Percentiles rank a stretch among this genome's conserved stretches.
Evolutionary conservation across 2,888 invertebrate species (phyloP).

Genomic region (Lasioglossum morio): DNA sequence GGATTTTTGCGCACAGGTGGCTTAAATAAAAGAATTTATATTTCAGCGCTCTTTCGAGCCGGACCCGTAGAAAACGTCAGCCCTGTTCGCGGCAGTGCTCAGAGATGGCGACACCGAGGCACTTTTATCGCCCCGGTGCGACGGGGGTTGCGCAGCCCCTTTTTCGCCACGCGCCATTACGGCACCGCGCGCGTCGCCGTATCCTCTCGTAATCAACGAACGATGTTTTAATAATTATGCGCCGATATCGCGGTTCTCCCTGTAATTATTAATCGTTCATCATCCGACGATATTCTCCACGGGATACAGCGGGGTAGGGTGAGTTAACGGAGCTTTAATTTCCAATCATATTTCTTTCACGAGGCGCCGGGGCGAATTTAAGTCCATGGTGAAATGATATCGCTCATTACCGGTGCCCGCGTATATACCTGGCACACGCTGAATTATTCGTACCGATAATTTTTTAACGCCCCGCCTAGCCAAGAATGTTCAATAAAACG

Average conservation of each 20-base stretch:
- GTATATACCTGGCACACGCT: neutral
- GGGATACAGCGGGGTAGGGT: neutral
- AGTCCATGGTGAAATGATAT: neutral
- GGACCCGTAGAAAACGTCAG: constrained; percentile 51
- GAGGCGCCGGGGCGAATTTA: neutral
- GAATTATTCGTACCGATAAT: constrained; percentile 3
- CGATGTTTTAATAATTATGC: constrained; percentile 43
- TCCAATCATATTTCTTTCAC: constrained; percentile 4
- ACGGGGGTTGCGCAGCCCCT: constrained; percentile 53
- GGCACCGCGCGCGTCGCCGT: constrained; percentile 36
- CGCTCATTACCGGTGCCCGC: neutral
- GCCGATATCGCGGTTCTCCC: constrained; percentile 7
- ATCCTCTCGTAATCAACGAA: constrained; percentile 47
- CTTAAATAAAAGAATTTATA: constrained; percentile 55
- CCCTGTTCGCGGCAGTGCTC: constrained; percentile 68
- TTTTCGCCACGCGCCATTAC: constrained; percentile 67
- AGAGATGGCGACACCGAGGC: constrained; percentile 80
- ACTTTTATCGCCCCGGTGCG: constrained; percentile 63
- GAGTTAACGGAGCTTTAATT: constrained; percentile 14
- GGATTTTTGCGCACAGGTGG: constrained; percentile 37
- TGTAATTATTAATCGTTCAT: constrained; percentile 32
- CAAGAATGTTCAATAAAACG: constrained; percentile 42
- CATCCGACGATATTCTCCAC: constrained; percentile 12
- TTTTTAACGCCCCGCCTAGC: constrained; percentile 12
- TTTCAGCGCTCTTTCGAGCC: constrained; percentile 48